Evolutionary conservation across 2,797 vertebrate species (phyloP).

Genomic region (Hydrolagus colliei): DNA sequence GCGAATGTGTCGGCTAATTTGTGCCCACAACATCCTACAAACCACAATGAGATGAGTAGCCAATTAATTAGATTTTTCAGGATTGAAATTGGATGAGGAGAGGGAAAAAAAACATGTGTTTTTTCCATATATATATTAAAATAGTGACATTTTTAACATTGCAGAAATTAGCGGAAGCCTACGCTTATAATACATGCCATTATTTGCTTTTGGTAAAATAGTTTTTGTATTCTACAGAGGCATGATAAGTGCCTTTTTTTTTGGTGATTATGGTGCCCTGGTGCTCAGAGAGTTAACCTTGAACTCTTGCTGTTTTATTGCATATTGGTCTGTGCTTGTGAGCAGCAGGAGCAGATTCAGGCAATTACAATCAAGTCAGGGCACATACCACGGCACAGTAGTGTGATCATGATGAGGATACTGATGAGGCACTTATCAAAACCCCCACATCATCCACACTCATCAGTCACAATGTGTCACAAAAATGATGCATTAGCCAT

Average conservation of each 20-base stretch:
- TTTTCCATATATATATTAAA: background rate
- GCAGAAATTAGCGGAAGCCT: background rate
- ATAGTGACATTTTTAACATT: background rate
- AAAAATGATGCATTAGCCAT: conserved; percentile 72
- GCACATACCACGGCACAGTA: conserved; percentile 95
- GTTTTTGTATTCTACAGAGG: background rate
- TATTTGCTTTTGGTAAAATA: conserved; percentile 1
- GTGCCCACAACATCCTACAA: too few species aligned
- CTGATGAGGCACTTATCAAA: conserved; percentile 99
- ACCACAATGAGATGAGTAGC: too few species aligned
- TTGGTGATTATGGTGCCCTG: conserved; percentile 40
- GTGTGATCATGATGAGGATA: conserved; percentile 98
- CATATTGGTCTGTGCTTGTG: conserved; percentile 80
- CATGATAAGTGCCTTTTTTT: background rate
- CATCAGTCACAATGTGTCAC: conserved; percentile 82
- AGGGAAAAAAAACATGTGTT: too few species aligned
- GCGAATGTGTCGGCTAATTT: too few species aligned
- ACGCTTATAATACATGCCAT: background rate
- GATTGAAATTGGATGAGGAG: too few species aligned
- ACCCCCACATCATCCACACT: conserved; percentile 80
- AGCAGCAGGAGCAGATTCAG: conserved; percentile 99
- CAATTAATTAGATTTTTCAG: too few species aligned
- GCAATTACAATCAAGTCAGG: conserved; percentile 99
- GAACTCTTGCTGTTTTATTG: conserved; percentile 92
- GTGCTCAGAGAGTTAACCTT: conserved; percentile 95